These are phyloP conservation scores for Trinorchestia longiramus DNA, from an alignment of 1,140 invertebrate genomes.

Conservation along the genomic window DNA sequence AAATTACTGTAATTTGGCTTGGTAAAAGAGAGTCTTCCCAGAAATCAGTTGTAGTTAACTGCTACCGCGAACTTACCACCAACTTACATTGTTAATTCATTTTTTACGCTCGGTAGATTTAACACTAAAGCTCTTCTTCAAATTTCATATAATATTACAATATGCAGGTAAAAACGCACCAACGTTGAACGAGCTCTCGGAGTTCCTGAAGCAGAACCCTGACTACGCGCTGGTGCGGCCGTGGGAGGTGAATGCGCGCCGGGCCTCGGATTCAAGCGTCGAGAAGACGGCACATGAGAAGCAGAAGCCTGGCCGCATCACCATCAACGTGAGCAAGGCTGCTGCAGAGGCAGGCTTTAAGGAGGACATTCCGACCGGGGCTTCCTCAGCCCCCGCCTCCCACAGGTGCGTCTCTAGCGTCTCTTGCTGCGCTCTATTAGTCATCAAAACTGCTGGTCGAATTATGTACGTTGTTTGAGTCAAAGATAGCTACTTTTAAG, in stretches of 20 bases:
- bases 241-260: slow-evolving; percentile 70
- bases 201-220: slow-evolving; percentile 88
- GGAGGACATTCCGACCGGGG: background rate
- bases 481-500: no score
- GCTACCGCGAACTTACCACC: no score
- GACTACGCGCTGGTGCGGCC: slow-evolving; percentile 84
- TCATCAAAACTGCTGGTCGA: no score
- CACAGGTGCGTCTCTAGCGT: background rate
- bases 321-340: slow-evolving; percentile 53
- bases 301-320: slow-evolving; percentile 50
- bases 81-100: no score
- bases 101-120: no score
- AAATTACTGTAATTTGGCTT: no score
- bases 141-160: background rate
- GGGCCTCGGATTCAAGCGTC: background rate
- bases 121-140: no score
- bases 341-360: slow-evolving; percentile 22
- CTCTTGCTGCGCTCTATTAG: no score
- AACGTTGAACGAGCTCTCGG: slow-evolving; percentile 80
- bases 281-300: background rate
- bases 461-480: no score
- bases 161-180: slow-evolving; percentile 81
- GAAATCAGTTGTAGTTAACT: no score
- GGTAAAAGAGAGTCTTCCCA: no score
- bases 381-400: background rate